phyloP scores from a whole-genome alignment of 2,888 invertebrate species.

The Cephus nigrinus region DNA sequence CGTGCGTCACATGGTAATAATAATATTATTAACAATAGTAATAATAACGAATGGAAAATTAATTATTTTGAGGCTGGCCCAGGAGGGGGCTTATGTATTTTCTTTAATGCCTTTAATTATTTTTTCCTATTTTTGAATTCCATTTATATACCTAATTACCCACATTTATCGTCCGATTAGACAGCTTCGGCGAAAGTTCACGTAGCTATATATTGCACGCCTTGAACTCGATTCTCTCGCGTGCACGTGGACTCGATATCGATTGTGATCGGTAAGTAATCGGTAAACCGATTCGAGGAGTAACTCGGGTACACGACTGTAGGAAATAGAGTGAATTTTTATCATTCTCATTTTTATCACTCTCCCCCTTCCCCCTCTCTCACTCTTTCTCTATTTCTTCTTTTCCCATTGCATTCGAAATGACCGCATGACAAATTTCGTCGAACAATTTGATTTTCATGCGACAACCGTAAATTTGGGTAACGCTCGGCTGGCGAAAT shows the following conservation, averaged over 20 bases:
- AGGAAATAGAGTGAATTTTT: conserved; percentile 22
- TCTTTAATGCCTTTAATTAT: background rate
- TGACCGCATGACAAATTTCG: background rate
- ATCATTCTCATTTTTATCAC: background rate
- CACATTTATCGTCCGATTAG: background rate
- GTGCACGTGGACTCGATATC: background rate
- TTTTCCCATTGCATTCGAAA: background rate
- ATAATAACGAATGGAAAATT: background rate
- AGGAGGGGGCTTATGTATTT: too few species aligned
- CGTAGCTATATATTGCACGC: background rate
- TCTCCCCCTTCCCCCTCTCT: background rate
- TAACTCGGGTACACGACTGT: conserved; percentile 22
- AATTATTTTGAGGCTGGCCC: too few species aligned
- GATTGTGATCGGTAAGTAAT: background rate
- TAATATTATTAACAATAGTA: too few species aligned
- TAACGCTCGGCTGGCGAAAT: background rate
- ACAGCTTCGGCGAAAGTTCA: background rate
- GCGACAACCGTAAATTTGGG: background rate
- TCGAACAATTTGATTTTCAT: background rate
- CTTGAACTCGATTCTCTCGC: background rate
- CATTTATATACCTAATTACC: background rate
- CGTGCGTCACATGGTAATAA: background rate
- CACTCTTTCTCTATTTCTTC: conserved; percentile 14
- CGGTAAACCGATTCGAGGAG: background rate
- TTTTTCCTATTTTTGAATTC: background rate